Percentiles rank a stretch among this genome's conserved stretches.
phyloP scores from a whole-genome alignment of 2,113 vertebrate genomes.

The Larimichthys polyactis region DNA sequence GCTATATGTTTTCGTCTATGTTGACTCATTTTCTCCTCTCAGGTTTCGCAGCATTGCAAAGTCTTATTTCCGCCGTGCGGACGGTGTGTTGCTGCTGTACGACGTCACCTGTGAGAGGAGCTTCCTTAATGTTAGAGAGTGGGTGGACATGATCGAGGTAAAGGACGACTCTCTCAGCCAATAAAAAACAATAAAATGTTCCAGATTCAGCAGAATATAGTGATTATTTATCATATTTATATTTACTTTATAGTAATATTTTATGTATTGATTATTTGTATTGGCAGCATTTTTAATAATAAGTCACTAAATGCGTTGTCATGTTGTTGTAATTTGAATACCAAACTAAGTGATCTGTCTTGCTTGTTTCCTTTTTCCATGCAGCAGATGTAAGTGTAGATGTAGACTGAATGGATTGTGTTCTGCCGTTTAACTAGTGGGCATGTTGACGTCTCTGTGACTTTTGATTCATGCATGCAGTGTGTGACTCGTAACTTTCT shows the following conservation, averaged over 20 bases:
- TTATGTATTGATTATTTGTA: not conserved
- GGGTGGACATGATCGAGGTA: slow-evolving; percentile 97
- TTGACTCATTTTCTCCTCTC: slow-evolving; percentile 12
- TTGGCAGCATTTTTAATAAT: not conserved
- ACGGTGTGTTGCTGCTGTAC: slow-evolving; percentile 94
- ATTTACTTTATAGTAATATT: not conserved
- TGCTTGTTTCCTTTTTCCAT: slow-evolving; percentile 54
- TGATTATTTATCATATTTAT: not conserved
- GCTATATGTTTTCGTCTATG: not conserved
- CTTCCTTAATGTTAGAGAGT: slow-evolving; percentile 94
- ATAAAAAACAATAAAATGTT: not conserved
- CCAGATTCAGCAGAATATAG: not conserved
- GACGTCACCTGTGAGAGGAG: slow-evolving; percentile 95
- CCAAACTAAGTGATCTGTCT: slow-evolving; percentile 17
- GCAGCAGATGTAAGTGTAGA: slow-evolving; percentile 76
- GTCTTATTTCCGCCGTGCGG: slow-evolving; percentile 96
- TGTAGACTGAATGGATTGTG: not conserved
- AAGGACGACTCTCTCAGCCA: slow-evolving; percentile 1
- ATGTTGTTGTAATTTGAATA: not conserved
- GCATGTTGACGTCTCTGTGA: slow-evolving; percentile 8
- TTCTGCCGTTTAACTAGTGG: not conserved
- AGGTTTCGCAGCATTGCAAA: slow-evolving; percentile 98
- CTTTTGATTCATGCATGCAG: slow-evolving; percentile 3
- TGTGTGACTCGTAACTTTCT: not conserved
- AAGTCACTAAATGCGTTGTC: not conserved